Evolutionary conservation across 2,113 vertebrate species (phyloP).

Genomic region (Osmerus mordax): DNA sequence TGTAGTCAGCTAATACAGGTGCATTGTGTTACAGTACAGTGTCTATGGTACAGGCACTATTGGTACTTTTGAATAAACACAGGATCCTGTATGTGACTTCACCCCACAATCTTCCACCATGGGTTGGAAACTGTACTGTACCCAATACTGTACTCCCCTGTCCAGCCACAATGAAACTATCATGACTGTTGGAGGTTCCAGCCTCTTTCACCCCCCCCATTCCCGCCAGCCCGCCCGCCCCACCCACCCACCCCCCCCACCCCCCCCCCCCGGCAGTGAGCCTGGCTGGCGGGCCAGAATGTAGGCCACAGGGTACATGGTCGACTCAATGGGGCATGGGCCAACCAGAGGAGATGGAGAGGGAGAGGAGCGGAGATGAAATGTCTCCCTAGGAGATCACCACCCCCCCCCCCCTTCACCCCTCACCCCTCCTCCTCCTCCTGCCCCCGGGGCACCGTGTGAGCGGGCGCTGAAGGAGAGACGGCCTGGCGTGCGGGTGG

Average conservation of each 20-base stretch:
- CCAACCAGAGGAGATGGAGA: constrained; percentile 31
- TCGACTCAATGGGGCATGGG: constrained; percentile 18
- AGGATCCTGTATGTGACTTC: too few species aligned
- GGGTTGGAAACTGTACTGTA: too few species aligned
- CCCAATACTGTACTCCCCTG: too few species aligned
- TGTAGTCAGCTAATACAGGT: too few species aligned
- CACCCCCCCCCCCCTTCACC: neutral
- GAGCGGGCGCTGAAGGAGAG: constrained; percentile 46
- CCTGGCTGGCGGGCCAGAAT: constrained; percentile 21
- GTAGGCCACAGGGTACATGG: constrained; percentile 33
- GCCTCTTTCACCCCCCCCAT: too few species aligned
- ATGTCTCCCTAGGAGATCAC: constrained; percentile 11
- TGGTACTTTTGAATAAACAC: too few species aligned
- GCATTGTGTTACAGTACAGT: too few species aligned
- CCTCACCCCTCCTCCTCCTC: constrained; percentile 1
- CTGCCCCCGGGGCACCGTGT: constrained; percentile 47
- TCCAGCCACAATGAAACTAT: too few species aligned
- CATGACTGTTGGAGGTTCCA: too few species aligned
- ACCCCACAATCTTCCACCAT: too few species aligned
- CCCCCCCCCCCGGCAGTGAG: constrained; percentile 29
- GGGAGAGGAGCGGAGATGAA: constrained; percentile 18
- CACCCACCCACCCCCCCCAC: neutral
- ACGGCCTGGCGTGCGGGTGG: constrained; percentile 23
- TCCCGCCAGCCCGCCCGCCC: too few species aligned
- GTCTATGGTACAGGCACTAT: too few species aligned